Conservation (phyloP, 2,113 vertebrate genomes). For the Sinocyclocheilus rhinocerous region DNA sequence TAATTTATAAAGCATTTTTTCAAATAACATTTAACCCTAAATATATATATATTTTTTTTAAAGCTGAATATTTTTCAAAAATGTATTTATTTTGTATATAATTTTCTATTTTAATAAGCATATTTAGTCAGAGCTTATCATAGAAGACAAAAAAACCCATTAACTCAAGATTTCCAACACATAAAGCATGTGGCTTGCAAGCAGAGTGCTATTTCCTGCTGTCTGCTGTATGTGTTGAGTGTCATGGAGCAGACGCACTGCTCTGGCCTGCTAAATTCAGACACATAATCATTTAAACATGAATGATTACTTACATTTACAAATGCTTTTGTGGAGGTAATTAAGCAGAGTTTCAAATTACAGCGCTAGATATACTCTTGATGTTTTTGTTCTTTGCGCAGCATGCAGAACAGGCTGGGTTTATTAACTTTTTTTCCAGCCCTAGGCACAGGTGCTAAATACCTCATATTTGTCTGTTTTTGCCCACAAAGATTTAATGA, state of each 20-base stretch:
- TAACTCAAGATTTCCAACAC: no score
- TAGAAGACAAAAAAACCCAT: no score
- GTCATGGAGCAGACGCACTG: not conserved
- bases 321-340: constrained; percentile 11
- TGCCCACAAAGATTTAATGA: constrained; percentile 17
- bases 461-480: constrained; percentile 29
- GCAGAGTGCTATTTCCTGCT: constrained; percentile 1
- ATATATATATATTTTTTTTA: no score
- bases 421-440: not conserved
- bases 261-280: constrained; percentile 12
- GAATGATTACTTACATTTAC: not conserved
- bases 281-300: constrained; percentile 33
- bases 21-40: no score
- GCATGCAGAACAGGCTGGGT: not conserved
- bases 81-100: no score
- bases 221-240: constrained; percentile 14
- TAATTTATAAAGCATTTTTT: no score
- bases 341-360: not conserved
- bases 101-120: no score
- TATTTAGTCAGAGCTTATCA: no score
- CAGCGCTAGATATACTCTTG: not conserved
- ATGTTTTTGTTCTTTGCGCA: not conserved
- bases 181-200: constrained; percentile 30
- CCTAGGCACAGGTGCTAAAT: constrained; percentile 26
- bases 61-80: no score